Percentiles rank a stretch among this genome's conserved stretches.
Conservation (phyloP, 1,140 invertebrate genomes). For the Xylocopa sonorina region DNA sequence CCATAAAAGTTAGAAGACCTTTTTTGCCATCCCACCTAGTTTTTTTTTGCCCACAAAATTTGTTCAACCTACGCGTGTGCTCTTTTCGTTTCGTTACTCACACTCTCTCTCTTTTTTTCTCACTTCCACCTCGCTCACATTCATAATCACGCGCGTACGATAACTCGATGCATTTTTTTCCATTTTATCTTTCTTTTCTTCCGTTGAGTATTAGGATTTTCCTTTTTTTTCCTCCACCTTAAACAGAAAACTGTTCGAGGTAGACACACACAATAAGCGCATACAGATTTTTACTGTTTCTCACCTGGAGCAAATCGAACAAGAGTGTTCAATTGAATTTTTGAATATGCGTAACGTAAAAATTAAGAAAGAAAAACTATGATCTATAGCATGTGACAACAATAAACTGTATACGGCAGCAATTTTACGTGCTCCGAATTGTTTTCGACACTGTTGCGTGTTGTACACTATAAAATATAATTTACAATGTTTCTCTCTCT, state of each 20-base stretch:
- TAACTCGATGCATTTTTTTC: neutral
- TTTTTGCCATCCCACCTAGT: slow-evolving; percentile 70
- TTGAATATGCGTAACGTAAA: slow-evolving; percentile 14
- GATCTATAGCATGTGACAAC: slow-evolving; percentile 49
- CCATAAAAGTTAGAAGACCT: slow-evolving; percentile 69
- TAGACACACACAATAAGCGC: slow-evolving; percentile 16
- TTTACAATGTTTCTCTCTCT: slow-evolving; percentile 43
- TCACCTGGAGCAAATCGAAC: slow-evolving; percentile 20
- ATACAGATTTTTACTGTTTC: neutral
- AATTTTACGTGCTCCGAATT: neutral
- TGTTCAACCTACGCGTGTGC: slow-evolving; percentile 32
- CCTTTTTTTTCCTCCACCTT: neutral
- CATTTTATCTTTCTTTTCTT: neutral
- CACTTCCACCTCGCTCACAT: neutral
- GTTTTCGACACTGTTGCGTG: slow-evolving; percentile 12
- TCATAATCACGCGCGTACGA: slow-evolving; percentile 12
- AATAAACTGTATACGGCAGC: slow-evolving; percentile 35
- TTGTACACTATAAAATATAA: slow-evolving; percentile 31
- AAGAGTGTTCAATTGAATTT: neutral
- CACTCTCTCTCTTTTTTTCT: too few species aligned
- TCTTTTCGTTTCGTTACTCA: neutral
- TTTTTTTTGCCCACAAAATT: slow-evolving; percentile 33
- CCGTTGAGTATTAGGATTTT: slow-evolving; percentile 20
- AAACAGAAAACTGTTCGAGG: slow-evolving; percentile 16
- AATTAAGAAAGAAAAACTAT: slow-evolving; percentile 56